These are phyloP conservation scores for Capreolus pygargus DNA, from an alignment of 2,113 vertebrate genomes.

Conservation along the genomic window DNA sequence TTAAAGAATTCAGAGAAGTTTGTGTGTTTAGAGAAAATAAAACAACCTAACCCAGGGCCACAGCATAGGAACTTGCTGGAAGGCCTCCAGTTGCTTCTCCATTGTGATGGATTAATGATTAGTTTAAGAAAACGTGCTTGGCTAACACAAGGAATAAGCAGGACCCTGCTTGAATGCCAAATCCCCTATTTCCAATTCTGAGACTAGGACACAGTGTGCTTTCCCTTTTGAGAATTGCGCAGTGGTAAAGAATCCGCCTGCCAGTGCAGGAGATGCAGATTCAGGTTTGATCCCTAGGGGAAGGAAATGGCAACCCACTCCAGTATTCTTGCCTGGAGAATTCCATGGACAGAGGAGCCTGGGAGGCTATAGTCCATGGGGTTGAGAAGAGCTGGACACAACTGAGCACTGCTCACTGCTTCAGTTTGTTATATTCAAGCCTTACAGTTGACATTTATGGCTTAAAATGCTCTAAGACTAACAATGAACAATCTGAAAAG, in stretches of 20 bases:
- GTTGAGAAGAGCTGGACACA: not conserved
- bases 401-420: not conserved
- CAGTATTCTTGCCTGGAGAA: not conserved
- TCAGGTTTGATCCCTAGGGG: not conserved
- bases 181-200: conserved; percentile 13
- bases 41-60: not conserved
- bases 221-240: not conserved
- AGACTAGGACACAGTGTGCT: not conserved
- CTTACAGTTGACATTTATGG: not conserved
- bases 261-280: not conserved
- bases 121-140: conserved; percentile 35
- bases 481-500: not conserved
- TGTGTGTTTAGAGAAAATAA: not conserved
- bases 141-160: not conserved
- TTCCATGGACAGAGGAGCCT: not conserved
- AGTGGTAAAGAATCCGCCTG: not conserved
- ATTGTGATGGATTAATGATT: not conserved
- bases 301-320: not conserved
- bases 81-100: not conserved
- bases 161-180: conserved; percentile 1
- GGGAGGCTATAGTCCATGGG: not conserved
- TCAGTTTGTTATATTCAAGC: not conserved
- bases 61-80: not conserved
- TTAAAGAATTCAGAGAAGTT: conserved; percentile 18
- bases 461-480: not conserved